Evolutionary conservation across 2,888 invertebrate species (phyloP).

Genomic region (Choreutis nemorana): DNA sequence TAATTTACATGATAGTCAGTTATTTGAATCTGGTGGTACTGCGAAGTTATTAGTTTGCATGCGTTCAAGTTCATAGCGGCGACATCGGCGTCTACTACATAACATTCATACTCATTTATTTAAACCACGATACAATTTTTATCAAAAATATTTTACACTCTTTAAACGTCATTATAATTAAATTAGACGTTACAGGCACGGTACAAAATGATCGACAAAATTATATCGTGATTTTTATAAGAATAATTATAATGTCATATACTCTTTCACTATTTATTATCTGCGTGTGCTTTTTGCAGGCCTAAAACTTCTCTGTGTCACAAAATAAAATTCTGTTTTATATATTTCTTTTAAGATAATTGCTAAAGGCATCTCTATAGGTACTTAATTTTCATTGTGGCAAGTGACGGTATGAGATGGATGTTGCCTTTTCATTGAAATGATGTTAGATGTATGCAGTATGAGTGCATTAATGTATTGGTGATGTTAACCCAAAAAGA

Average conservation of each 20-base stretch:
- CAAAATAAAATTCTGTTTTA: slow-evolving; percentile 10
- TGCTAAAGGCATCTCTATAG: slow-evolving; percentile 5
- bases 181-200: background rate
- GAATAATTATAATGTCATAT: background rate
- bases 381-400: background rate
- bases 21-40: no score
- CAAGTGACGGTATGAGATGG: slow-evolving; percentile 7
- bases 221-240: background rate
- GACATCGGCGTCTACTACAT: no score
- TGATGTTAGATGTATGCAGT: slow-evolving; percentile 4
- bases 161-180: background rate
- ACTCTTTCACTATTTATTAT: slow-evolving; percentile 2
- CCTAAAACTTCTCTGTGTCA: slow-evolving; percentile 11
- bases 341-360: slow-evolving; percentile 3
- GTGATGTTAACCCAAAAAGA: no score
- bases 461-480: slow-evolving; percentile 12
- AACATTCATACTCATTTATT: background rate
- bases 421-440: slow-evolving; percentile 7
- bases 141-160: background rate
- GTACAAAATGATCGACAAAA: background rate
- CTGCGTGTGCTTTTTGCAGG: slow-evolving; percentile 23
- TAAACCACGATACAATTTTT: background rate
- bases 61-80: no score
- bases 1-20: no score
- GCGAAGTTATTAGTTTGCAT: no score